Conservation (phyloP, 2,113 vertebrate genomes). For the Fulica atra region DNA sequence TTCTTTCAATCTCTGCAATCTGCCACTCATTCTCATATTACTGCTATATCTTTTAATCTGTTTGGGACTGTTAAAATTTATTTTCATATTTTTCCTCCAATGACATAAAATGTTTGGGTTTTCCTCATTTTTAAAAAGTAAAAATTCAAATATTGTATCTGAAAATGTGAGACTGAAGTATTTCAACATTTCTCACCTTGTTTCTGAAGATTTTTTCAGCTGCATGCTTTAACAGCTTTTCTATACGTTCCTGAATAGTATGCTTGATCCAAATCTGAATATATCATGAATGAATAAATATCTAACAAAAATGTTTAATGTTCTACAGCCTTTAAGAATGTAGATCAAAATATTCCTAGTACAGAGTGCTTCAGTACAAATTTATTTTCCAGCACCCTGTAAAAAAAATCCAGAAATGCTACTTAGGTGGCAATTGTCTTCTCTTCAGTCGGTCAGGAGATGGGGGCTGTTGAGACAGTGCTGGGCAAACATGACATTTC, state of each 20-base stretch:
- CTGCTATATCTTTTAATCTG: neutral
- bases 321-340: neutral
- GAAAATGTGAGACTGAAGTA: neutral
- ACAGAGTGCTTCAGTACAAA: neutral
- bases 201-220: neutral
- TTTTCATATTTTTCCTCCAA: rapidly evolving
- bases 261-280: neutral
- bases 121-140: neutral
- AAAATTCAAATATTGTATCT: neutral
- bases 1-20: neutral
- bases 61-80: neutral
- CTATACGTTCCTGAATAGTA: neutral
- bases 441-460: neutral
- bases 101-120: neutral
- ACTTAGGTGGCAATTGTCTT: neutral
- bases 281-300: neutral
- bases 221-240: neutral
- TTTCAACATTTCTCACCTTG: neutral
- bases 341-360: neutral
- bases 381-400: neutral
- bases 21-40: neutral
- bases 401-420: neutral
- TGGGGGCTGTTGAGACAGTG: neutral
- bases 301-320: neutral
- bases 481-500: neutral